Conservation (phyloP, 2,888 invertebrate genomes). For the Hemistola chrysoprasaria region DNA sequence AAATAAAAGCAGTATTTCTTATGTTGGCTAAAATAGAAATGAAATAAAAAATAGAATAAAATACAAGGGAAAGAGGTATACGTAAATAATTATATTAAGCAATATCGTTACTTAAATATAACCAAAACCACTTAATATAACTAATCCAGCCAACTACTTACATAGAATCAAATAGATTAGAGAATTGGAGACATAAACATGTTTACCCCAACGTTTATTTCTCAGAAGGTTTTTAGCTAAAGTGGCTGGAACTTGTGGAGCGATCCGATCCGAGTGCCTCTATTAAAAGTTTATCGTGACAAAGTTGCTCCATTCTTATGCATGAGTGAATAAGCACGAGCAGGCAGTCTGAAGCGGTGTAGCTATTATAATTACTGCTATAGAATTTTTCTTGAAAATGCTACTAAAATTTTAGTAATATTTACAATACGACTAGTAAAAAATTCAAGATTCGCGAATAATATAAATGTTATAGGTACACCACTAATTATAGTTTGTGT, state of each 20-base stretch:
- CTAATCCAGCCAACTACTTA: not conserved
- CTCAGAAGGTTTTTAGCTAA: slow-evolving; percentile 23
- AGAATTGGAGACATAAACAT: slow-evolving; percentile 13
- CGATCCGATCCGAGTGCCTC: slow-evolving; percentile 44
- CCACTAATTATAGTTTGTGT: too few relatives aligned
- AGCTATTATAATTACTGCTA: not conserved
- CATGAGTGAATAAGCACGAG: slow-evolving; percentile 50
- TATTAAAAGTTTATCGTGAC: slow-evolving; percentile 51
- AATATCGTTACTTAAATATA: not conserved
- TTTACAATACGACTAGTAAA: too few relatives aligned
- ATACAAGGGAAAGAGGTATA: too few relatives aligned
- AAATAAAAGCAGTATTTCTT: too few relatives aligned
- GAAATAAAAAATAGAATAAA: too few relatives aligned
- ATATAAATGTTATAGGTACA: too few relatives aligned
- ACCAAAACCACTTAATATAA: not conserved
- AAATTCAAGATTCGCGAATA: too few relatives aligned
- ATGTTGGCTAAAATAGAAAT: too few relatives aligned
- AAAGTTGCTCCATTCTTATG: slow-evolving; percentile 50
- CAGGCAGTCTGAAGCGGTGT: slow-evolving; percentile 29
- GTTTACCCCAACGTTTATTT: slow-evolving; percentile 10
- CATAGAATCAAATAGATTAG: not conserved
- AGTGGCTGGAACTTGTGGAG: slow-evolving; percentile 39
- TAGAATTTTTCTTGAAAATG: too few relatives aligned
- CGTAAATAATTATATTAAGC: too few relatives aligned
- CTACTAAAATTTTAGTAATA: too few relatives aligned